Conservation (phyloP, 2,888 invertebrate species). For the Hedya salicella region DNA sequence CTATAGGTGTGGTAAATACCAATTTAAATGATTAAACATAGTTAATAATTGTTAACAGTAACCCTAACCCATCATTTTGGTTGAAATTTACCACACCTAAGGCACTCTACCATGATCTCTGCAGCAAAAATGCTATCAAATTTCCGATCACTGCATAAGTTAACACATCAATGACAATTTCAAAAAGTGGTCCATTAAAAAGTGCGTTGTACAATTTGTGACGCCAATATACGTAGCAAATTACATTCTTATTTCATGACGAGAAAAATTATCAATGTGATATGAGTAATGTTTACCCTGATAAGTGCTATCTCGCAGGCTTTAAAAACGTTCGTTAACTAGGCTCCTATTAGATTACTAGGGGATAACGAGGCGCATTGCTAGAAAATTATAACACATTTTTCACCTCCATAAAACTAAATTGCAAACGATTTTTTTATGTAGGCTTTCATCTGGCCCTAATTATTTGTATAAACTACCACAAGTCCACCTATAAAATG, state of each 20-base stretch:
- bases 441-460: no score
- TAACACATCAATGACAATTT: not conserved
- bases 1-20: no score
- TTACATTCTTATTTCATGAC: constrained; percentile 46
- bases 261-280: constrained; percentile 55
- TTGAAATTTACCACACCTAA: no score
- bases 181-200: not conserved
- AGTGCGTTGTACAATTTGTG: not conserved
- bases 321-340: constrained; percentile 35
- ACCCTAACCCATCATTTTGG: no score
- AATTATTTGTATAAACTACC: no score
- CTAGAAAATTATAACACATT: not conserved
- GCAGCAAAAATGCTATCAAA: no score
- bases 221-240: constrained; percentile 20
- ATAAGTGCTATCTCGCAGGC: constrained; percentile 59
- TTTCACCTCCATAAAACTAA: not conserved
- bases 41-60: no score
- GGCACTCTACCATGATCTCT: no score
- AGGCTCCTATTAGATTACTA: constrained; percentile 32
- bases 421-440: no score
- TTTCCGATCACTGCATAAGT: not conserved
- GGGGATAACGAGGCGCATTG: constrained; percentile 5
- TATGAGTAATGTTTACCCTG: constrained; percentile 65
- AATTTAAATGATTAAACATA: no score
- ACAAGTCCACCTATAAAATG: no score